Evolutionary conservation across 2,888 invertebrate species (phyloP), one percentile per base, ranked within the genome.

Genomic region (Alviniconcha strummeri): DNA sequence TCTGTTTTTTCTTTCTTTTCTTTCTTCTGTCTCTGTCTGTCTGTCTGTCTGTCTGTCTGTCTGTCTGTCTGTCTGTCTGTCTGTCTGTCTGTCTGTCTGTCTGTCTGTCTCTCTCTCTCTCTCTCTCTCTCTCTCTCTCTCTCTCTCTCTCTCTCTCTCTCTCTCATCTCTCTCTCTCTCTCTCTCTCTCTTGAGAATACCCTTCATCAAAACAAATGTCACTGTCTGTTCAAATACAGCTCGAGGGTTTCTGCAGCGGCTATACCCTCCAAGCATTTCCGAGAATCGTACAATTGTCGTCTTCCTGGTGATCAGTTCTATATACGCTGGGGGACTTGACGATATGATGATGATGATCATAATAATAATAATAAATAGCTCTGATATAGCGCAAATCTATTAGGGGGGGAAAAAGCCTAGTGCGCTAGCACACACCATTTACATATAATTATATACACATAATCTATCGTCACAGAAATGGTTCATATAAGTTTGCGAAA

Each of bases 11-110:
- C 81, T 55, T 5, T 69, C 13, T n/a, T n/a, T n/a, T 52, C 13
- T 69, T 19, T 55, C 56, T 81, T 81, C 54, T 81, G 5, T 81
- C 1, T 52, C 54, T 54, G 64, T 81, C 54, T 81, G 1, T 81
- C 3, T 52, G 9, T 54, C 57, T 55, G 4, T 81, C n/a, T 81
- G 19, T 52, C n/a, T 69, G 55, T 17, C 17, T 69, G 54, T 69
- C n/a, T 69, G 3, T 52, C 17, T 69, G 54, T 69, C n/a, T 80
- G 55, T 80, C 54, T 69, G 9, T 80, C 54, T 69, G 2, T 80
- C 69, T 80, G 6, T n/a, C 54, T 80, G 6, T 71, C 52, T 69
- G 55, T 72, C 8, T 72, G 19, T 72, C 36, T 72, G 19, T 72
- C 9, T 72, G 19, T 72, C 36, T 72, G 36, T 72, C 36, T 36